Percentiles rank a stretch among this genome's conserved stretches.
These are phyloP conservation scores for Cryptus armator DNA, from an alignment of 2,888 invertebrate species.

Conservation along the genomic window DNA sequence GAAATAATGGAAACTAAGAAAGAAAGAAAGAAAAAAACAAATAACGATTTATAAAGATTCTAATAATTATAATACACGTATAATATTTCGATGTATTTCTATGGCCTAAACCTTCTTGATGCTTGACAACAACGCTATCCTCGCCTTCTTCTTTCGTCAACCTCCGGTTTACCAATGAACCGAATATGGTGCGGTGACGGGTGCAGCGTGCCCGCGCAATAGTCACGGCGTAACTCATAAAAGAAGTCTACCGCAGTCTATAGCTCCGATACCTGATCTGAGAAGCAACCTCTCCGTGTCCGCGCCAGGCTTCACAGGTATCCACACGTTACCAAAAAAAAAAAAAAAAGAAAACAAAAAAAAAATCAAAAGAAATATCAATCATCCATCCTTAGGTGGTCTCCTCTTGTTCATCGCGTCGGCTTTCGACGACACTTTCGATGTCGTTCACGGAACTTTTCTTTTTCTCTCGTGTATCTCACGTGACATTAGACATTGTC, in stretches of 20 bases:
- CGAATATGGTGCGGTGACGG: slow-evolving; percentile 81
- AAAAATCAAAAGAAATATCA: slow-evolving; percentile 52
- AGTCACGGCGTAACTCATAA: slow-evolving; percentile 94
- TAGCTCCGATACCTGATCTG: slow-evolving; percentile 95
- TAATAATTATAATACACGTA: slow-evolving; percentile 75
- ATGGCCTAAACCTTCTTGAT: slow-evolving; percentile 84
- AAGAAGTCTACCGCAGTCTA: slow-evolving; percentile 94
- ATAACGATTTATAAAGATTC: slow-evolving; percentile 68
- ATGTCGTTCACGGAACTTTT: slow-evolving; percentile 48
- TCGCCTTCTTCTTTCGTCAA: slow-evolving; percentile 84
- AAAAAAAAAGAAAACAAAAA: slow-evolving; percentile 70
- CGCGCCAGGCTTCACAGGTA: slow-evolving; percentile 86
- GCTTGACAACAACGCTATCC: slow-evolving; percentile 84
- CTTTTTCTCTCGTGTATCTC: slow-evolving; percentile 50
- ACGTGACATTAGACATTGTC: slow-evolving; percentile 51
- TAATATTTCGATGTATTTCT: slow-evolving; percentile 77
- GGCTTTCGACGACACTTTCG: slow-evolving; percentile 58
- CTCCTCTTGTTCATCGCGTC: slow-evolving; percentile 76
- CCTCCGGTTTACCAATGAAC: slow-evolving; percentile 81
- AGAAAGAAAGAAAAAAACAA: slow-evolving; percentile 64
- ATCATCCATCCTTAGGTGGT: slow-evolving; percentile 76
- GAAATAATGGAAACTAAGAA: slow-evolving; percentile 16
- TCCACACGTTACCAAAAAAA: slow-evolving; percentile 84
- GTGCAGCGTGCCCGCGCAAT: slow-evolving; percentile 90
- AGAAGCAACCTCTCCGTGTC: slow-evolving; percentile 88